These are phyloP conservation scores for Drosophila tani DNA, from an alignment of 1,140 invertebrate genomes.

Conservation along the genomic window DNA sequence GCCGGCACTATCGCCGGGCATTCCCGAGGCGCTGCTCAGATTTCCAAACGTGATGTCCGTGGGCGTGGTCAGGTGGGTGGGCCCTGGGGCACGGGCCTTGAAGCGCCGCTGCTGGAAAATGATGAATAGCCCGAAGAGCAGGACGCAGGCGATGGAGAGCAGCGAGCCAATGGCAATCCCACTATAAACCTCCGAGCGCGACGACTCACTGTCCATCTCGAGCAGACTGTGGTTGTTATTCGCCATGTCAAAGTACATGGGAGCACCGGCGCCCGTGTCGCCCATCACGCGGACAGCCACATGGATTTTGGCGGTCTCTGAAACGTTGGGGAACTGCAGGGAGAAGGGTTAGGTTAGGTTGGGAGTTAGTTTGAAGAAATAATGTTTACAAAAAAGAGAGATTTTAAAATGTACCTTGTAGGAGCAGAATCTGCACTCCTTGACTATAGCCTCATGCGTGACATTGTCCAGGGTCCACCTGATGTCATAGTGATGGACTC, in stretches of 20 bases:
- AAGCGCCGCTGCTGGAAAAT: conserved; percentile 74
- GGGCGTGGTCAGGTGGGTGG: conserved; percentile 72
- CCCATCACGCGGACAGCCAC: conserved; percentile 79
- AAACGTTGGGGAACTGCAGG: conserved; percentile 79
- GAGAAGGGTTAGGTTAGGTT: neutral
- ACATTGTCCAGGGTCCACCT: conserved; percentile 79
- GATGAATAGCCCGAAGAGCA: conserved; percentile 75
- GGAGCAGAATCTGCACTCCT: conserved; percentile 58
- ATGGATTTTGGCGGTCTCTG: conserved; percentile 76
- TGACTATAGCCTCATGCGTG: conserved; percentile 73
- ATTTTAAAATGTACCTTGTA: conserved; percentile 58
- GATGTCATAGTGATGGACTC: conserved; percentile 78
- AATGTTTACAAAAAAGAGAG: neutral
- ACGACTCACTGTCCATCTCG: conserved; percentile 34
- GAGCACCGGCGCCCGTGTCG: conserved; percentile 76
- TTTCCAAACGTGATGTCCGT: conserved; percentile 79
- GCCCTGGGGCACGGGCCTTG: conserved; percentile 74
- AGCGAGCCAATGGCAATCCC: conserved; percentile 80
- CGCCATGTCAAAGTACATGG: conserved; percentile 74
- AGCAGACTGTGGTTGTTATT: conserved; percentile 56
- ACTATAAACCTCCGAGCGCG: conserved; percentile 68
- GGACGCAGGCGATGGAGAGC: conserved; percentile 68
- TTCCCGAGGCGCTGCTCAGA: conserved; percentile 72
- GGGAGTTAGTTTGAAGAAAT: neutral
- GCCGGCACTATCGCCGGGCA: conserved; percentile 76